Evolutionary conservation across 2,113 vertebrate species (phyloP).

Genomic region (Dipodomys spectabilis): DNA sequence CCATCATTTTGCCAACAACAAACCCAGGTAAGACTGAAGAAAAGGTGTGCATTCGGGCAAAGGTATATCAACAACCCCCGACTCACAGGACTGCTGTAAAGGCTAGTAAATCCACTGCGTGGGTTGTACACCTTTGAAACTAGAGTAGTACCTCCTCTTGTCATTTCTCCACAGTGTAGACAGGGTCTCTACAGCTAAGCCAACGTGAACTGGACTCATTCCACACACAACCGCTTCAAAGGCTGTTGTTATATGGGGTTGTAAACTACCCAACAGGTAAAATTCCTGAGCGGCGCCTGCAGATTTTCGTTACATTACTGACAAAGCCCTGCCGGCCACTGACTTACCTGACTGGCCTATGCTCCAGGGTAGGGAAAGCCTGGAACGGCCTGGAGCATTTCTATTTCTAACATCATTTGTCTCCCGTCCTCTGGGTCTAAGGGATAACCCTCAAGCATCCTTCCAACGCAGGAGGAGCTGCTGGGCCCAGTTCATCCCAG

Average conservation of each 20-base stretch:
- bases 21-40: constrained; percentile 4
- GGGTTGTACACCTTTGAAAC: neutral
- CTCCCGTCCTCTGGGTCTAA: neutral
- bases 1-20: neutral
- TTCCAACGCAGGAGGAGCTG: neutral
- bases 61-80: neutral
- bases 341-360: neutral
- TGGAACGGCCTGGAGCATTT: neutral
- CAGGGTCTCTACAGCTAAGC: neutral
- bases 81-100: neutral
- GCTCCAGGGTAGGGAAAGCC: neutral
- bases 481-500: neutral
- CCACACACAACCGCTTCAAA: neutral
- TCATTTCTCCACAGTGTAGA: neutral
- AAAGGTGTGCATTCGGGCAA: neutral
- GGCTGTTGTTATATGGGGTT: neutral
- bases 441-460: neutral
- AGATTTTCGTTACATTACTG: constrained; percentile 37
- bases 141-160: neutral
- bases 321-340: neutral
- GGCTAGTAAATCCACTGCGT: neutral
- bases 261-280: constrained; percentile 46
- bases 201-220: neutral
- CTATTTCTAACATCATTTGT: neutral
- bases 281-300: neutral